Base-by-base conservation (phyloP, 1,140 invertebrate genomes). In the Sarcophaga peregrina region DNA sequence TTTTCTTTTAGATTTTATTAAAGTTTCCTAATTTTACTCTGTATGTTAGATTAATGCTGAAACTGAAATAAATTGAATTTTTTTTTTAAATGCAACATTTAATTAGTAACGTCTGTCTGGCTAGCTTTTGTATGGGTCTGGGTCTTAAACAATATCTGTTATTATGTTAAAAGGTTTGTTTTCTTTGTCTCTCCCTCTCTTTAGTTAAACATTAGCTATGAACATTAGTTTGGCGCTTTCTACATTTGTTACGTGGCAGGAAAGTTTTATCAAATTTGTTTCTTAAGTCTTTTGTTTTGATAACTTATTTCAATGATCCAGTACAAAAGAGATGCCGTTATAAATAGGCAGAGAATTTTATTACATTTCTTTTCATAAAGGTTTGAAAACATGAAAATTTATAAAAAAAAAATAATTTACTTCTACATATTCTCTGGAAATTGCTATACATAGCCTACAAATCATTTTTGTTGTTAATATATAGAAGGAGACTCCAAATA, bases 201-300 rank as follows among this genome's bases (percentile, higher is more conserved):
- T 37, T 37, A 37, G 25, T 52, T 52, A 52, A 52, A 9, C 50
- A 52, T 10, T 10, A 52, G 5, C 25, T 37, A 52, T 10, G 13
- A 68, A 17, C 62, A 68, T 25, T 20, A 20, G 15, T 58, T 58
- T 58, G 10, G 3, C 15, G 13, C 13, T 58, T 0, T 15, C 3
- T 7, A 13, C 54, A 13, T 58, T 11, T 58, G 54, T 58, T 58
- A 4, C 15, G 10, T 58, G 13, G 15, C 7, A 68, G 8, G 20
- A 68, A 37, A 37, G 4, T 2, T 20, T 75, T 17, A 46, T 75
- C 73, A 47, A 13, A 37, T 75, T 37, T 48, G 74, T 17, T 76
- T 13, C 45, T 76, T 76, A 76, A 76, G 74, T 76, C 74, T 76
- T 76, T 76, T n/a, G 74, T 76, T 76, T 68, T 47, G 74, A 17